Base-by-base conservation (phyloP, 92 coral and sea anemone species). In the Epizoanthus fatuus region DNA sequence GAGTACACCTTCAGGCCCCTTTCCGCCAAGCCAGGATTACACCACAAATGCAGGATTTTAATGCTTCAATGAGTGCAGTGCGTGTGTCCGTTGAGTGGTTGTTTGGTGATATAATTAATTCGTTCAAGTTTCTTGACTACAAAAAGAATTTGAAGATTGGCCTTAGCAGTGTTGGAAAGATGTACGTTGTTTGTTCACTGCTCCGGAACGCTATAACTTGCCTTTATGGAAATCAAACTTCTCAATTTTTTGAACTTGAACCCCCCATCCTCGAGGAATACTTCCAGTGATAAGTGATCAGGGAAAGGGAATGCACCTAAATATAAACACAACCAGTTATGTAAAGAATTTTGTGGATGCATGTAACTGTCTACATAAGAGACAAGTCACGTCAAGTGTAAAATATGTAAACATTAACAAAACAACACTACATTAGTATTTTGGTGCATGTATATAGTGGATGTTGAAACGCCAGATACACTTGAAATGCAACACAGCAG, bases 41-140 rank as follows among this genome's bases (percentile, higher is more conserved):
- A 3, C 57, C 57, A 70, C 75, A 70, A 70, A 70, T 70, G 75
- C 72, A 67, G 72, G 72, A 67, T 44, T 67, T 67, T 54, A 70
- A 70, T 70, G 47, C 75, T 70, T 25, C 75, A 70, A 70, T 70
- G 55, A 40, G 74, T 69, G 74, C 32, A 38, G 74, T 69, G 74
- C 74, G 20, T 22, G 39, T 49, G 39, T 67, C 73, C 35, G 53
- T 67, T 67, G 58, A 70, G 47, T 70, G 75, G 57, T 29, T 64
- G 70, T 64, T 64, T 64, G 74, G 74, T 69, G 53, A 69, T 20
- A 70, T 70, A 17, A 70, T 70, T 40, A 70, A 44, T 47, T 53
- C 17, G 44, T 70, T 70, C 47, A 70, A 70, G 47, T 70, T 70
- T 70, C 39, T 70, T 6, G 38, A 44, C 47, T 70, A 40, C 57